Conservation (phyloP, 2,113 vertebrate species). For the Ceyx melanurus region DNA sequence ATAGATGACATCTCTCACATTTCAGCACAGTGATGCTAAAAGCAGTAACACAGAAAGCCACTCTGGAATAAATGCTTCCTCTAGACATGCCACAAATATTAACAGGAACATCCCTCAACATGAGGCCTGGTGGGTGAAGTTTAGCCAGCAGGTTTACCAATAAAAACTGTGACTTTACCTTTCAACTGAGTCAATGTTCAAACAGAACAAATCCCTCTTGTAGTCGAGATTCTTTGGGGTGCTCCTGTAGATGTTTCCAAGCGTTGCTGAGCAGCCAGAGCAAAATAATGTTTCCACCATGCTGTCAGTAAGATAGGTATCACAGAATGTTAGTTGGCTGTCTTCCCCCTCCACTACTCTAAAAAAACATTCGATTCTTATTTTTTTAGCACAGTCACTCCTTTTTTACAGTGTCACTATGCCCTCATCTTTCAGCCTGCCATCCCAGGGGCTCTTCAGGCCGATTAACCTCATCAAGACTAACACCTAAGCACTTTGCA, state of each 20-base stretch:
- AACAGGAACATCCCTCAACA: neutral
- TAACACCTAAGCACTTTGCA: fast-evolving
- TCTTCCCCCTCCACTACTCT: no score
- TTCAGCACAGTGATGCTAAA: neutral
- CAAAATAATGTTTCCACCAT: constrained; percentile 67
- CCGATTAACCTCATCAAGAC: neutral
- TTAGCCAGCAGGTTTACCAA: neutral
- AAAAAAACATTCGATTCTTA: fast-evolving
- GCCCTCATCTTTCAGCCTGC: neutral
- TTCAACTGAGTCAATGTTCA: constrained; percentile 68
- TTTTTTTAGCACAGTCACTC: neutral
- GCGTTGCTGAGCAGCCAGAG: constrained; percentile 53
- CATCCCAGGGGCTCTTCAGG: neutral
- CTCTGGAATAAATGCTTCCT: neutral
- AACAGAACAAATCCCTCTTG: constrained; percentile 77
- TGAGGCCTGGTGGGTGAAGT: fast-evolving
- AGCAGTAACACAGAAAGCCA: neutral
- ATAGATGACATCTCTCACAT: neutral
- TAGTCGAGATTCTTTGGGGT: constrained; percentile 72
- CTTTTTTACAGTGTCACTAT: neutral
- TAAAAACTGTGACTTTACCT: constrained; percentile 47
- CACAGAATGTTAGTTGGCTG: no score
- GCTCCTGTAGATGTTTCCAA: constrained; percentile 72
- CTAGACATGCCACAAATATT: neutral
- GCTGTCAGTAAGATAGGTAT: constrained; percentile 25